A percentile compares a stretch with the other conserved stretches of the same genome.
Conservation (phyloP, 2,113 vertebrate species). For the Geococcyx californianus region DNA sequence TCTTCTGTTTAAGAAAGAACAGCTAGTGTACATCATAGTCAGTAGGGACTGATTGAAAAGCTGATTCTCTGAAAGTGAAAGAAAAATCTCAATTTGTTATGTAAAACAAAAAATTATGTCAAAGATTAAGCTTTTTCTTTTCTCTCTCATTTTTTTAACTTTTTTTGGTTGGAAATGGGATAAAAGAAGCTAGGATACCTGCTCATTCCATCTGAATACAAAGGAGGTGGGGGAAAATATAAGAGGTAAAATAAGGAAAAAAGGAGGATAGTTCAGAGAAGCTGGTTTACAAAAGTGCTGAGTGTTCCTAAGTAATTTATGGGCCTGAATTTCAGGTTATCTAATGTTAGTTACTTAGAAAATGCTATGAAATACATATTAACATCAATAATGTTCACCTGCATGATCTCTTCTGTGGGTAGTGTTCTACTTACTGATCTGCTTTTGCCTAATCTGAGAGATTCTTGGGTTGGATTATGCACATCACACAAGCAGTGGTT, state of each 20-base stretch:
- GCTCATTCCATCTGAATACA: not conserved
- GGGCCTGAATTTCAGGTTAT: not conserved
- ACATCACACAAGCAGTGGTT: not conserved
- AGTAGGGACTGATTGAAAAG: not conserved
- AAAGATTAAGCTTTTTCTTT: not conserved
- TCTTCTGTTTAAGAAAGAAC: not conserved
- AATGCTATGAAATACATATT: not conserved
- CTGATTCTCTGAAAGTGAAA: not conserved
- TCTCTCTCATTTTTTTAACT: not conserved
- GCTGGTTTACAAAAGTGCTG: not conserved
- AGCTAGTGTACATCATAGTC: not conserved
- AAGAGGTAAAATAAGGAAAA: not conserved
- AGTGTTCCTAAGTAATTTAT: not conserved
- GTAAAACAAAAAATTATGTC: not conserved
- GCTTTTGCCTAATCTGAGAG: not conserved
- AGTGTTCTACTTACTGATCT: not conserved
- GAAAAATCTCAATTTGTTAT: not conserved
- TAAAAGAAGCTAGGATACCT: not conserved
- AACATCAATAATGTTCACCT: not conserved
- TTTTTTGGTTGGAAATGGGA: not conserved
- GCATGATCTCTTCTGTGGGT: not conserved
- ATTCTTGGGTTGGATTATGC: too few relatives aligned
- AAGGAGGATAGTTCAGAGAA: not conserved
- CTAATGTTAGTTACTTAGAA: not conserved
- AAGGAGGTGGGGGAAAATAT: fast-evolving